Percentiles rank a stretch among this genome's conserved stretches.
Evolutionary conservation across 2,113 vertebrate genomes (phyloP).

Genomic region (Pitta sordida): DNA sequence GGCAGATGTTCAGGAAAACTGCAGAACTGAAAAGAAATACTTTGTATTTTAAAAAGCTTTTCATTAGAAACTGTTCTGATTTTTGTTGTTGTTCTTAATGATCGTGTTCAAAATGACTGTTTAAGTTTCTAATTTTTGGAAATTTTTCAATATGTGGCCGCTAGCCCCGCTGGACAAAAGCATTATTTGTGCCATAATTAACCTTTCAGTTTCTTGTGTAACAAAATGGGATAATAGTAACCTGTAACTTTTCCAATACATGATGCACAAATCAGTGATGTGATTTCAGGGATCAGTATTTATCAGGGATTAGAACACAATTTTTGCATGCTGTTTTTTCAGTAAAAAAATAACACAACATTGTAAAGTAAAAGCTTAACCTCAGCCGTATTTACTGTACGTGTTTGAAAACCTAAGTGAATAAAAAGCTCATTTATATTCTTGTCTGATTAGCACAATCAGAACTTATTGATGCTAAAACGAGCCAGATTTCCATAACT

Average conservation of each 20-base stretch:
- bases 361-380: constrained; percentile 43
- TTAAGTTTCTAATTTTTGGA: background rate
- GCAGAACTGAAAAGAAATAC: background rate
- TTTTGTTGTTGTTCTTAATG: background rate
- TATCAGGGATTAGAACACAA: constrained; percentile 31
- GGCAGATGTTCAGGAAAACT: background rate
- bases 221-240: background rate
- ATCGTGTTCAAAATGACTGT: background rate
- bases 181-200: background rate
- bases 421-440: constrained; percentile 41
- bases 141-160: background rate
- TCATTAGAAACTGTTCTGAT: background rate
- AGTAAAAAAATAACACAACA: background rate
- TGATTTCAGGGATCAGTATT: constrained; percentile 41
- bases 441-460: constrained; percentile 42
- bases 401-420: background rate
- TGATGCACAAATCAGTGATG: background rate
- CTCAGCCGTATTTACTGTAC: constrained; percentile 23
- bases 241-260: background rate
- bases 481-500: constrained; percentile 9
- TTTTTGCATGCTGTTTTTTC: constrained; percentile 37
- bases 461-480: constrained; percentile 51
- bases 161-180: background rate
- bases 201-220: background rate
- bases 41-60: background rate